Evolutionary conservation across 1,140 invertebrate genomes (phyloP), one percentile per base, ranked within the genome.

Genomic region (Sitophilus oryzae): DNA sequence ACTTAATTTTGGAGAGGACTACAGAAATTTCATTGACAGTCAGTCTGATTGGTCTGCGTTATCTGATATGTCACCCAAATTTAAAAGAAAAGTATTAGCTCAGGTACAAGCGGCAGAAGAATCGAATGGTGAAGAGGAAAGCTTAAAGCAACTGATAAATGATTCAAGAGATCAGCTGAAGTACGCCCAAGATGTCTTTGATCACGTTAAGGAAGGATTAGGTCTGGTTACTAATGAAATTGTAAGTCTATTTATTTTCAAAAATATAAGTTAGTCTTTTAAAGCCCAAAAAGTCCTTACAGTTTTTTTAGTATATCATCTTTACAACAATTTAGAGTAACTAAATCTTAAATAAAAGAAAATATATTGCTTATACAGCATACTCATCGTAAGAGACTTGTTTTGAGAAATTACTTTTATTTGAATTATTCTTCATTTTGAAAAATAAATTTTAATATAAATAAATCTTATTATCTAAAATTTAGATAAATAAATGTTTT

Each of bases 1-100:
- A 10, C 71, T 93, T 46, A 88, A 92, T 65, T 93, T 93, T 71
- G 90, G 90, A 22, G 91, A 94, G 71, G 91, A 94, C 74, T 94
- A 94, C 72, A 78, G 90, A 66, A 86, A 85, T 62, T 91, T 85
- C 70, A 76, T 94, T 16, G 90, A 92, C 71, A 90, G 88, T 60
- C 88, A 89, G 68, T 91, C 88, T 0, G 88, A 90, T 66, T 79
- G 89, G 59, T 86, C 85, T 22, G 81, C 81, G 49, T 79, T 81
- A 64, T 72, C 79, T 58, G 78, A 81, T 60, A 74, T 75, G 52
- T 79, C 81, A 52, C 82, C 81, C 15, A 66, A 60, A 22, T 65
- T 71, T 45, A 63, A 64, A 60, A 52, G 70, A 48, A 69, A 68
- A 63, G 48, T 49, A 1, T 61, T 66, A 21, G 9, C 25, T 1